These are phyloP conservation scores for Esperia sulphurella DNA, from an alignment of 2,888 invertebrate species.

Conservation along the genomic window DNA sequence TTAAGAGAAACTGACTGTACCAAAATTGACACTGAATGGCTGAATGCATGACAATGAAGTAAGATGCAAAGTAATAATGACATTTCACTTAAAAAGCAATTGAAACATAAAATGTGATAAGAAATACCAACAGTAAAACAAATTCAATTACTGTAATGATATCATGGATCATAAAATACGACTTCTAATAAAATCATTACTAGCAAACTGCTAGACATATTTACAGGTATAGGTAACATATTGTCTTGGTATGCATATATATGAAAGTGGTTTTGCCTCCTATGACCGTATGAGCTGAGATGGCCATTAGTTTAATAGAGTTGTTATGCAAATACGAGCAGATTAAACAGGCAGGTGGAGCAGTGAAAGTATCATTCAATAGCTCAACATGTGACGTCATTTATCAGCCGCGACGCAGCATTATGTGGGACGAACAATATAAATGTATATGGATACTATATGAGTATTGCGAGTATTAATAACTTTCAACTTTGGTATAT, in stretches of 20 bases:
- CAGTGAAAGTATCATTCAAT: slow-evolving; percentile 5
- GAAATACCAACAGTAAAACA: no score
- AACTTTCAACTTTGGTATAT: no score
- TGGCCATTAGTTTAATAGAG: not conserved
- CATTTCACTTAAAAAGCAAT: no score
- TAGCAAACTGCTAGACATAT: not conserved
- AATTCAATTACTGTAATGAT: no score
- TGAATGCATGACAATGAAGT: no score
- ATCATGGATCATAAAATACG: no score
- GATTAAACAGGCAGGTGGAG: slow-evolving; percentile 1
- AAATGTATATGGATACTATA: not conserved
- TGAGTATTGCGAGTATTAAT: no score
- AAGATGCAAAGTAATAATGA: no score
- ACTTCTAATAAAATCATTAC: no score
- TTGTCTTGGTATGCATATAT: not conserved
- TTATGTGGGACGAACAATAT: not conserved
- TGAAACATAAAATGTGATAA: no score
- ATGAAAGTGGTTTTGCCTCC: slow-evolving; percentile 3
- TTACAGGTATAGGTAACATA: not conserved
- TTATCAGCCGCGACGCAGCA: not conserved
- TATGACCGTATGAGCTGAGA: not conserved
- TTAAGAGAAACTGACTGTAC: no score
- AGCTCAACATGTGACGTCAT: not conserved
- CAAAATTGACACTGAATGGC: no score
- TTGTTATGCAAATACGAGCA: slow-evolving; percentile 6